phyloP scores from a whole-genome alignment of 2,113 vertebrate species.

The Sorex araneus region DNA sequence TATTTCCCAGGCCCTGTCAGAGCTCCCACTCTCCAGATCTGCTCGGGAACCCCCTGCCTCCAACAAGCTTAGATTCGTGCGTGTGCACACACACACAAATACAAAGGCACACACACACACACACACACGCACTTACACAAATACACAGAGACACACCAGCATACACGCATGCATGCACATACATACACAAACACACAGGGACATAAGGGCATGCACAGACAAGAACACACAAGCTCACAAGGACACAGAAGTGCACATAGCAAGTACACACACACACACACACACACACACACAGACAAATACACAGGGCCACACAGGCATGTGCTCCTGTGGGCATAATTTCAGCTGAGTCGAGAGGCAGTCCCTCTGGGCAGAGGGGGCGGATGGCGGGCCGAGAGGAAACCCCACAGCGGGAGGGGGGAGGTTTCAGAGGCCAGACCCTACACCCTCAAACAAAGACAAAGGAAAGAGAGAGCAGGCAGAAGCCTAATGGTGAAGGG shows the following conservation, averaged over 20 bases:
- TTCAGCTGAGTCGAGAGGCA: background rate
- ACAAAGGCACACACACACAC: background rate
- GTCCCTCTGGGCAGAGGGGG: background rate
- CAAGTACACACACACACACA: too few species aligned
- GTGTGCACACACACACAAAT: background rate
- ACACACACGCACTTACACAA: background rate
- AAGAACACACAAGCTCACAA: too few species aligned
- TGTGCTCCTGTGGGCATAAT: background rate
- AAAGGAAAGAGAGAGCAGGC: background rate
- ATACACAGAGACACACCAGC: too few species aligned
- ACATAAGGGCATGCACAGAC: too few species aligned
- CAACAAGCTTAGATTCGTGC: background rate
- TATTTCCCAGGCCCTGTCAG: background rate
- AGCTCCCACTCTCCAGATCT: background rate
- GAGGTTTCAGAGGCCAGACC: background rate
- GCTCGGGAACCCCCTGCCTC: background rate
- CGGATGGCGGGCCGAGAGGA: background rate
- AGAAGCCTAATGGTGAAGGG: accelerated
- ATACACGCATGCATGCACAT: too few species aligned
- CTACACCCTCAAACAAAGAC: background rate
- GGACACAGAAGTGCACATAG: too few species aligned
- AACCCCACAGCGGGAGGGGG: background rate
- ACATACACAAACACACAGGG: too few species aligned
- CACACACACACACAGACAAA: too few species aligned
- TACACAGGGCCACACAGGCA: too few species aligned